A percentile compares a stretch with the other conserved stretches of the same genome.
These are phyloP conservation scores for Callionymus lyra DNA, from an alignment of 2,113 vertebrate genomes.

Conservation along the genomic window DNA sequence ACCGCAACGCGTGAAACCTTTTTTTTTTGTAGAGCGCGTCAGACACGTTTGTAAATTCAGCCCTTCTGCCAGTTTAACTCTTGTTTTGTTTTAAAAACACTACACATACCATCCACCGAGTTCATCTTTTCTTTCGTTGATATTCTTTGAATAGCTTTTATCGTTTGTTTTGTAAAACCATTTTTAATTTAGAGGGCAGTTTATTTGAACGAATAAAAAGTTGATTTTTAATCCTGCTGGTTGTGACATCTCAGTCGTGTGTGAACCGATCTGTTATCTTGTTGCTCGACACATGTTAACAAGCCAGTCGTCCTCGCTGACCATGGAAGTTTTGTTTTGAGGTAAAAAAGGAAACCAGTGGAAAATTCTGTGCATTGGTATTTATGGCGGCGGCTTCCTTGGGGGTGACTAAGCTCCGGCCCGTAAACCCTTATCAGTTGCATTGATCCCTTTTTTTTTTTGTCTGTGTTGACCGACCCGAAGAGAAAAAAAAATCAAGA, in stretches of 20 bases:
- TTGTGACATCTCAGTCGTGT: conserved; percentile 25
- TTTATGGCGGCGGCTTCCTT: conserved; percentile 9
- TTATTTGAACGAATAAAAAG: conserved; percentile 94
- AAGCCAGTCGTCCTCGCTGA: background rate
- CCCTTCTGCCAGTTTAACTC: conserved; percentile 68
- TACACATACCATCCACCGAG: conserved; percentile 58
- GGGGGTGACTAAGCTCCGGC: conserved; percentile 5
- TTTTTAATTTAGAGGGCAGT: conserved; percentile 82
- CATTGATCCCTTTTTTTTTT: background rate
- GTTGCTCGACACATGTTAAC: conserved; percentile 9
- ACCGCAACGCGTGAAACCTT: conserved; percentile 82
- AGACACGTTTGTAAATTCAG: conserved; percentile 72
- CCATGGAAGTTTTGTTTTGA: background rate
- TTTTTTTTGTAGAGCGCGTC: conserved; percentile 49
- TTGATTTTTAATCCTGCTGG: conserved; percentile 71
- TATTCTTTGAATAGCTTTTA: conserved; percentile 72
- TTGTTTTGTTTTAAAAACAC: conserved; percentile 89
- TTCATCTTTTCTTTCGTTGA: conserved; percentile 66
- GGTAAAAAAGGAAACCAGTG: conserved; percentile 6
- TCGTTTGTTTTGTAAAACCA: conserved; percentile 86
- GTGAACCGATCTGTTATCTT: background rate
- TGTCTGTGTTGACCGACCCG: conserved; percentile 1
- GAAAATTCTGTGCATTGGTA: background rate
- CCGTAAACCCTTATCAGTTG: conserved; percentile 40
- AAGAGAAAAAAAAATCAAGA: conserved; percentile 16